Percentiles rank a stretch among this genome's conserved stretches.
Evolutionary conservation across 92 coral and sea anemone genomes (phyloP).

Genomic region (Virgularia gustaviana): DNA sequence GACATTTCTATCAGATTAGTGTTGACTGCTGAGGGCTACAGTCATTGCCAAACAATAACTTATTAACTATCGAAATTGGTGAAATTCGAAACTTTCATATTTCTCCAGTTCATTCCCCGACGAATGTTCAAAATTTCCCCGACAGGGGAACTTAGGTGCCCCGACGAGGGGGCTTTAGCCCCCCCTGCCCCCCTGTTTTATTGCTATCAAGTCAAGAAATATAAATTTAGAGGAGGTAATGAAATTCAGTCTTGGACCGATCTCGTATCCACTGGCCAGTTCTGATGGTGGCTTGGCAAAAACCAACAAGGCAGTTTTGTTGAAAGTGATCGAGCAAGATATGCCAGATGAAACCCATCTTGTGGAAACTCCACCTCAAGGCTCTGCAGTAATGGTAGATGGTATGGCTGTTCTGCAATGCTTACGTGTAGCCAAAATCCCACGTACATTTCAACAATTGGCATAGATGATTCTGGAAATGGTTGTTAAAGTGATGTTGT

Average conservation of each 20-base stretch:
- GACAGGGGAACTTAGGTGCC: not conserved
- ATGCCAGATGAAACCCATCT: not conserved
- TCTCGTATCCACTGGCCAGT: conserved; percentile 1
- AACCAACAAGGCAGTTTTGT: conserved; percentile 7
- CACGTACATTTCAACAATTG: not conserved
- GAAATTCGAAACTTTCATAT: not conserved
- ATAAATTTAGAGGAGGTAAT: not conserved
- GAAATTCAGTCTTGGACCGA: not conserved
- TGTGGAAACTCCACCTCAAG: not conserved
- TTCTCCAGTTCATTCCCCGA: not conserved
- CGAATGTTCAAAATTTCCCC: not conserved
- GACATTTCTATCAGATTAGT: not conserved
- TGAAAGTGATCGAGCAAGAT: conserved; percentile 8
- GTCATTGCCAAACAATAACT: no score
- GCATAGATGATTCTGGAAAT: not conserved
- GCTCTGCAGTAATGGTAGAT: not conserved
- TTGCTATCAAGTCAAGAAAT: not conserved
- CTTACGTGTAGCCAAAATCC: not conserved
- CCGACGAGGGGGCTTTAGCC: not conserved
- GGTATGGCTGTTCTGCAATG: conserved; percentile 11
- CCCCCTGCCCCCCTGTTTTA: not conserved
- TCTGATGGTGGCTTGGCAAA: conserved; percentile 4
- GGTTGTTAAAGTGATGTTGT: not conserved
- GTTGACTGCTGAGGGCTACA: not conserved
- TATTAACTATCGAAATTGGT: not conserved